phyloP scores from a whole-genome alignment of 1,140 invertebrate species.

The Drosophila chauvacae region DNA sequence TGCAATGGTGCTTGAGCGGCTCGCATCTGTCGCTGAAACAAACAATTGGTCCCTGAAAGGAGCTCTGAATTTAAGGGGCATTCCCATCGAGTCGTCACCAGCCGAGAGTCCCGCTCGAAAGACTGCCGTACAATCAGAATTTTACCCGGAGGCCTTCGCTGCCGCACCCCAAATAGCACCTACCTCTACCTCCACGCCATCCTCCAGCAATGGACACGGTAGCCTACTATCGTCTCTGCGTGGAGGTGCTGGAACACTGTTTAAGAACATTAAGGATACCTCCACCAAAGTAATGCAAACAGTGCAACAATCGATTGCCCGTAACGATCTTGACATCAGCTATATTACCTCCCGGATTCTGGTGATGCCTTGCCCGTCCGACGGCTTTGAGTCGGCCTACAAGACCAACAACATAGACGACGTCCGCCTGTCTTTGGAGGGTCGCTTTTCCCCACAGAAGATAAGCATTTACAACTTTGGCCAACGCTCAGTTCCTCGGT shows the following conservation, averaged over 20 bases:
- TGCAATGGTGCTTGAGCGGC: constrained; percentile 91
- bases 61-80: constrained; percentile 84
- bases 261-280: constrained; percentile 98
- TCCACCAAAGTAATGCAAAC: constrained; percentile 98
- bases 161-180: constrained; percentile 29
- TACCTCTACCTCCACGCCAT: constrained; percentile 20
- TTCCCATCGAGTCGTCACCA: constrained; percentile 72
- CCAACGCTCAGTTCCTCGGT: constrained; percentile 86
- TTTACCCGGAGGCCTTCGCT: constrained; percentile 60
- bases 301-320: constrained; percentile 95
- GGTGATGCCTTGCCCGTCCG: constrained; percentile 97
- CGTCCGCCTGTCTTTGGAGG: constrained; percentile 90
- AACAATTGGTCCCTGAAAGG: constrained; percentile 91
- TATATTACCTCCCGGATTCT: constrained; percentile 95
- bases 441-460: constrained; percentile 89
- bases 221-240: constrained; percentile 92
- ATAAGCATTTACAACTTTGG: constrained; percentile 93
- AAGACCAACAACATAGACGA: constrained; percentile 97
- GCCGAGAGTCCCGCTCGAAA: constrained; percentile 66
- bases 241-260: constrained; percentile 93
- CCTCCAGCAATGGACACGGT: constrained; percentile 75
- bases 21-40: constrained; percentile 94
- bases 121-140: constrained; percentile 69
- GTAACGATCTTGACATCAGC: constrained; percentile 94
- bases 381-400: constrained; percentile 96